Evolutionary conservation across 2,797 vertebrate species (phyloP).

Genomic region (Artibeus jamaicensis): DNA sequence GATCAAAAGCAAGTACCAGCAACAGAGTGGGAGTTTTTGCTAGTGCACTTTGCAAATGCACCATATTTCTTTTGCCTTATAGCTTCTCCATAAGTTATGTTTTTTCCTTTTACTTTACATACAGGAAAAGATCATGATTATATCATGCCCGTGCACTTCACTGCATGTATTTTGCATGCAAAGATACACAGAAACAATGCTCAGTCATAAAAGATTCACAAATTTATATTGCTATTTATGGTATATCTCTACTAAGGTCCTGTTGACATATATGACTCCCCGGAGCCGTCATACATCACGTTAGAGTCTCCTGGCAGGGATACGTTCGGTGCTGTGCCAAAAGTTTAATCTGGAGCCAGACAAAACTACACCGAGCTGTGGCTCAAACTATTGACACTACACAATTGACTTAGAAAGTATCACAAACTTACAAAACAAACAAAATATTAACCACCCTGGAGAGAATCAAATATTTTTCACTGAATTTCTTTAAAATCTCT

Average conservation of each 20-base stretch:
- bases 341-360: constrained; percentile 52
- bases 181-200: background rate
- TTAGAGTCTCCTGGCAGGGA: constrained; percentile 29
- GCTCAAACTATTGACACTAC: background rate
- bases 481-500: background rate
- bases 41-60: background rate
- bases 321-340: constrained; percentile 37
- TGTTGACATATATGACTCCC: constrained; percentile 55
- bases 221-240: constrained; percentile 13
- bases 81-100: background rate
- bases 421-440: constrained; percentile 11
- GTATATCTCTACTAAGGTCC: constrained; percentile 2
- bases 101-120: constrained; percentile 46
- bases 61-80: background rate
- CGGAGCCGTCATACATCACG: constrained; percentile 35
- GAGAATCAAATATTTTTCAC: background rate
- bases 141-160: constrained; percentile 10
- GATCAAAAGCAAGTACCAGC: constrained; percentile 37
- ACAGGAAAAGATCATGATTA: constrained; percentile 16
- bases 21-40: background rate
- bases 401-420: constrained; percentile 24
- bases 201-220: constrained; percentile 8
- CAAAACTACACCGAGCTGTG: constrained; percentile 50
- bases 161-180: background rate
- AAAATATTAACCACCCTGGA: constrained; percentile 15